Base-by-base conservation (phyloP, 30 jellyfish, hydroid and myxozoan species). In the Chrysaora quinquecirrha region DNA sequence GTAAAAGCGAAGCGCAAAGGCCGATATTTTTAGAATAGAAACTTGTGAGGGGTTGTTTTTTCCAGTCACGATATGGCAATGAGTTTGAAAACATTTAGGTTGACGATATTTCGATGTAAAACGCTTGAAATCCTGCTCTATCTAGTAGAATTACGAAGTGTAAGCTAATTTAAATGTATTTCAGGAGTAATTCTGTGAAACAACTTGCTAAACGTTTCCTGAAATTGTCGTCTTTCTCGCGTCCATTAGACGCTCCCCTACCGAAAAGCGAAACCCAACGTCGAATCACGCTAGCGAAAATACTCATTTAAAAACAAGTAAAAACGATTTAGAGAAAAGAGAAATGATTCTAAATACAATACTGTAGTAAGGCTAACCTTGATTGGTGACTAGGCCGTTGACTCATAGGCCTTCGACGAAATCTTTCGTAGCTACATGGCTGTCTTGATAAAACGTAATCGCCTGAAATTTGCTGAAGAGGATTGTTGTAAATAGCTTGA, bases 401-500 rank as follows among this genome's bases (percentile, higher is more conserved):
- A 71, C 32, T 82, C 14, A 82, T 48, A 30, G 82, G 85, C 62
- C 92, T 52, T 52, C 92, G 63, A n/a, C 92, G 65, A 48, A 49
- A 82, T 21, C 92, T 31, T 18, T 82, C 92, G 70, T 49, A 82
- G 64, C 70, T 70, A 82, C 85, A 82, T 62, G 92, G 62, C 49
- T 82, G 94, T 68, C 87, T 84, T 64, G 87, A 28, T 31, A 73
- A 32, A 76, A 64, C 87, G 46, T 71, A 73, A 47, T 84, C 94
- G 28, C 82, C 73, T 48, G 87, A 84, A 71, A 73, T 71, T 82
- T 72, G 94, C 30, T 73, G 94, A 66, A 72, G 79, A 25, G 87
- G 87, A 72, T 61, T 63, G 94, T 47, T 84, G 87, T 84, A 71
- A 30, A 71, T 49, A 19, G 76, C 83, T 23, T 84, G 87, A 24